phyloP scores from a whole-genome alignment of 2,888 invertebrate genomes.

The Nephrocerus scutellatus region DNA sequence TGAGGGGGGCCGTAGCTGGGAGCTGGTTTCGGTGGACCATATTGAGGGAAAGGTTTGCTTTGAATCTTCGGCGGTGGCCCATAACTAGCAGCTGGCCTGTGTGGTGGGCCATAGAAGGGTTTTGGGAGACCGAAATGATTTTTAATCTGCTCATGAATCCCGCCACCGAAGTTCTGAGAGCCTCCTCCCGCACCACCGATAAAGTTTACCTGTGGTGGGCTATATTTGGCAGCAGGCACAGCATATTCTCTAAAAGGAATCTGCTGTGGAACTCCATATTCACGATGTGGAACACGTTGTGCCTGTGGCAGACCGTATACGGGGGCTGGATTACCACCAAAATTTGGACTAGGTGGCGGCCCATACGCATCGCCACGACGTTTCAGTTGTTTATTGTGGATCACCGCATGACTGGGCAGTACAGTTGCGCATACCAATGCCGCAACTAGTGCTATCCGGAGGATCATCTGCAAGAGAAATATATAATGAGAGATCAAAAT shows the following conservation, averaged over 20 bases:
- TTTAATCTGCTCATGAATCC: slow-evolving; percentile 42
- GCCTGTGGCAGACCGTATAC: slow-evolving; percentile 45
- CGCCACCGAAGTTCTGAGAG: slow-evolving; percentile 33
- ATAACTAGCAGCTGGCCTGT: slow-evolving; percentile 30
- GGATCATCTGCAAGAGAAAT: slow-evolving; percentile 25
- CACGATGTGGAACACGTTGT: slow-evolving; percentile 53
- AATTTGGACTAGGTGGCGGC: slow-evolving; percentile 51
- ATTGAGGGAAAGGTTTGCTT: slow-evolving; percentile 44
- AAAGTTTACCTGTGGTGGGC: slow-evolving; percentile 49
- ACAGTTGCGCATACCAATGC: slow-evolving; percentile 22
- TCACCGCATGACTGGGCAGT: too few relatives aligned
- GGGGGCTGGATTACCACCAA: slow-evolving; percentile 48
- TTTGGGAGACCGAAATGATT: slow-evolving; percentile 43
- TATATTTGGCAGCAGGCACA: slow-evolving; percentile 47
- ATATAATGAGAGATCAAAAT: neutral
- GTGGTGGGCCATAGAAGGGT: slow-evolving; percentile 48
- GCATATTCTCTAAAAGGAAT: slow-evolving; percentile 44
- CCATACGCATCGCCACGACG: slow-evolving; percentile 49
- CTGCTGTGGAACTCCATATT: slow-evolving; percentile 42
- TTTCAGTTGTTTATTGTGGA: slow-evolving; percentile 33
- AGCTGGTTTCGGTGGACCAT: slow-evolving; percentile 35
- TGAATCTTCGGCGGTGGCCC: slow-evolving; percentile 31
- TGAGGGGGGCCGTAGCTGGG: slow-evolving; percentile 34
- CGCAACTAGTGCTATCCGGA: slow-evolving; percentile 28
- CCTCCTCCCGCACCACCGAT: slow-evolving; percentile 39